A percentile compares a stretch with the other conserved stretches of the same genome.
Evolutionary conservation across 2,888 invertebrate species (phyloP).

Genomic region (Polydrusus cervinus): DNA sequence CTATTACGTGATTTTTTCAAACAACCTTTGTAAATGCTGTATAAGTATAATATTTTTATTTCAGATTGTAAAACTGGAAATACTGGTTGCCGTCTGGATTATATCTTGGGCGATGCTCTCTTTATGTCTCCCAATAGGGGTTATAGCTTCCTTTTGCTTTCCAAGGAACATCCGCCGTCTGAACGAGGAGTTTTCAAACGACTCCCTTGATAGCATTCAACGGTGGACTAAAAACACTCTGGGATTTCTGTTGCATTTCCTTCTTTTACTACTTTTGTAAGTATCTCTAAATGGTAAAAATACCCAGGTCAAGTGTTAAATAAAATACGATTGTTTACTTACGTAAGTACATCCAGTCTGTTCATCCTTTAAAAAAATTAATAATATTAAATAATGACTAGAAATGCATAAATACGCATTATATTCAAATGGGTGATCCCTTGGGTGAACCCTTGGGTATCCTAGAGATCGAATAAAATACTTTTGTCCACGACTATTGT

Average conservation of each 20-base stretch:
- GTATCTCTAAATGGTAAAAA: constrained; percentile 20
- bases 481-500: no score
- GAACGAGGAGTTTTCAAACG: constrained; percentile 62
- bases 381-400: no score
- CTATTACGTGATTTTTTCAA: constrained; percentile 40
- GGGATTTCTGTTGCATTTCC: constrained; percentile 38
- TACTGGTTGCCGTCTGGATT: constrained; percentile 63
- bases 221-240: constrained; percentile 43
- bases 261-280: constrained; percentile 45
- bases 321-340: background rate
- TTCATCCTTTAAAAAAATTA: no score
- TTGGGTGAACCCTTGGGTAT: no score
- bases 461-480: no score
- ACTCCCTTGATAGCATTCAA: constrained; percentile 29
- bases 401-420: no score
- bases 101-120: constrained; percentile 64
- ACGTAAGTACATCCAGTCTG: no score
- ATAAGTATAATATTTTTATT: constrained; percentile 27
- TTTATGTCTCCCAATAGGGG: constrained; percentile 60
- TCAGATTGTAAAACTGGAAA: constrained; percentile 65
- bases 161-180: constrained; percentile 60
- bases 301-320: background rate
- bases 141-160: constrained; percentile 61
- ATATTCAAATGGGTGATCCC: no score
- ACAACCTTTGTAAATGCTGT: background rate